Evolutionary conservation across 2,113 vertebrate species (phyloP).

Genomic region (human (Homo sapiens)): GRCh38 chr1:85941001-85941500

Average conservation of each 20-base stretch:
- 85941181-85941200: neutral
- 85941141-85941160: neutral
- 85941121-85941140: neutral
- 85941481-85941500: neutral
- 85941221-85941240: neutral
- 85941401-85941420: neutral
- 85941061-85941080: neutral
- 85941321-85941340: neutral
- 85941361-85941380: neutral
- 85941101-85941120: neutral
- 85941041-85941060: slow-evolving; percentile 28
- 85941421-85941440: neutral
- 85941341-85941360: neutral
- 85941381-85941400: neutral
- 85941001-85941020: neutral
- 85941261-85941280: neutral
- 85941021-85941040: neutral
- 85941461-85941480: neutral
- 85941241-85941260: neutral
- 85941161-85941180: neutral
- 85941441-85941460: neutral
- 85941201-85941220: slow-evolving; percentile 10
- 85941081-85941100: slow-evolving; percentile 31
- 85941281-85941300: slow-evolving; percentile 33
- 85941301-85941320: neutral